Percentiles rank a stretch among this genome's conserved stretches.
Conservation (phyloP, 2,113 vertebrate genomes). For the Grallaria varia region DNA sequence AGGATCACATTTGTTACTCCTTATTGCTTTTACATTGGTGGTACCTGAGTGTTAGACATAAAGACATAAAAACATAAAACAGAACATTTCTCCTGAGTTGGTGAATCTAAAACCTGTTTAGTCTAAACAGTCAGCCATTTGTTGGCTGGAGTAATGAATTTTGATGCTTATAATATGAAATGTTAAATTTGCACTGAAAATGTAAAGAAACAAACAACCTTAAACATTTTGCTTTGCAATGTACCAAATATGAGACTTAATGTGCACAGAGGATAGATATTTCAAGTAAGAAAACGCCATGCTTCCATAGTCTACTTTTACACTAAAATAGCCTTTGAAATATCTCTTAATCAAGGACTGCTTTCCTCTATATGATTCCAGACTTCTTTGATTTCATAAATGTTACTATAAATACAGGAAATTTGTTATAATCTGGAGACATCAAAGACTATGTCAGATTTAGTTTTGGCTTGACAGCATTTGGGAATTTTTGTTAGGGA, state of each 20-base stretch:
- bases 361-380: neutral
- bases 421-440: neutral
- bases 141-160: neutral
- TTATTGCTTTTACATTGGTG: accelerated
- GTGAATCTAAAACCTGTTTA: neutral
- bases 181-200: neutral
- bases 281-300: neutral
- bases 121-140: neutral
- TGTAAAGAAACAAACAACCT: neutral
- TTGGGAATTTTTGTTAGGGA: neutral
- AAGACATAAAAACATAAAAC: neutral
- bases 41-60: neutral
- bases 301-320: neutral
- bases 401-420: neutral
- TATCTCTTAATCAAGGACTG: neutral
- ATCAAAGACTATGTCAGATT: neutral
- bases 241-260: neutral
- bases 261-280: neutral
- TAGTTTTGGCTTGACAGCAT: neutral
- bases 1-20: neutral
- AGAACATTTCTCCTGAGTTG: neutral
- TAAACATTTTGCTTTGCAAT: neutral
- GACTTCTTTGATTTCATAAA: neutral
- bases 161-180: neutral
- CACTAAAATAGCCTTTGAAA: neutral